Evolutionary conservation across 2,113 vertebrate species (phyloP).

Genomic region (Takifugu bimaculatus): DNA sequence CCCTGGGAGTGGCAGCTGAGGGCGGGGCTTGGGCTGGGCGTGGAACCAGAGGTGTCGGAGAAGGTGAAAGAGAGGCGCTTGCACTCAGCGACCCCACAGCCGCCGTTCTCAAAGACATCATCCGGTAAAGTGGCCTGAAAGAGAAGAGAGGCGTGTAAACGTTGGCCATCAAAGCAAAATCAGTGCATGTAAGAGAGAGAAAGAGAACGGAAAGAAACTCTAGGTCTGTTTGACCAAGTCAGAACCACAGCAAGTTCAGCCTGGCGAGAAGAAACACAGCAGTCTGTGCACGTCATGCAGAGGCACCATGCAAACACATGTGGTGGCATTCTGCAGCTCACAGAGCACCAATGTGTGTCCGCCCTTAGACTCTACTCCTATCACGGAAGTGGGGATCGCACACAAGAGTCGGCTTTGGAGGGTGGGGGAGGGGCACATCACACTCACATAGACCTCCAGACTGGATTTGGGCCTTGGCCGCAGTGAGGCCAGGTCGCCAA

Average conservation of each 20-base stretch:
- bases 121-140: constrained; percentile 87
- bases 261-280: neutral
- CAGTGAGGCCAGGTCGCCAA: constrained; percentile 92
- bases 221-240: neutral
- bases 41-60: constrained; percentile 76
- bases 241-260: neutral
- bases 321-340: constrained; percentile 14
- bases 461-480: constrained; percentile 87
- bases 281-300: constrained; percentile 29
- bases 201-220: neutral
- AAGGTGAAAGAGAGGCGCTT: constrained; percentile 88
- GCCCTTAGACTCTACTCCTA: constrained; percentile 3
- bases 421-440: constrained; percentile 34
- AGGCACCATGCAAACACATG: constrained; percentile 28
- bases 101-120: constrained; percentile 85
- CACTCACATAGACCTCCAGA: constrained; percentile 95
- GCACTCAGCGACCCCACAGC: constrained; percentile 76
- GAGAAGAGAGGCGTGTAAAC: constrained; percentile 17
- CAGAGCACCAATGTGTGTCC: constrained; percentile 28
- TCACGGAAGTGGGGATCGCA: constrained; percentile 12
- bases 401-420: constrained; percentile 29
- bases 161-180: neutral
- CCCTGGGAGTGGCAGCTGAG: constrained; percentile 68
- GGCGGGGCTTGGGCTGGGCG: constrained; percentile 56
- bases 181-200: neutral